These are phyloP conservation scores for Trididemnum miniatum DNA, from an alignment of 23 tunicate species.

Conservation along the genomic window DNA sequence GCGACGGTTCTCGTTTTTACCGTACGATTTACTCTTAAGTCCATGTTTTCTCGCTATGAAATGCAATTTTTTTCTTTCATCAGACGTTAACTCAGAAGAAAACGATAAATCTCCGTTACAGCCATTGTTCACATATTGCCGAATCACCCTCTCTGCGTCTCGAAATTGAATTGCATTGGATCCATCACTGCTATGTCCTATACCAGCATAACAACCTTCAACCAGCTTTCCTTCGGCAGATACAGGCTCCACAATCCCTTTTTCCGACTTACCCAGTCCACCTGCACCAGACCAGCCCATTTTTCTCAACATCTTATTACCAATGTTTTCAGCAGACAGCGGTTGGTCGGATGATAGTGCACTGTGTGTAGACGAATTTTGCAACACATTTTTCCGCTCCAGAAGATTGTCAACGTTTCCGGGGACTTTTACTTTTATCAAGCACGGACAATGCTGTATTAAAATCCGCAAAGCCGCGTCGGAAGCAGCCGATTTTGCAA, in stretches of 20 bases:
- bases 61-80: conserved; percentile 56
- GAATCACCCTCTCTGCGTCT: conserved; percentile 42
- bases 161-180: background rate
- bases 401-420: conserved; percentile 13
- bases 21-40: conserved; percentile 52
- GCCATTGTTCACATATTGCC: conserved; percentile 31
- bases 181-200: background rate
- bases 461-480: conserved; percentile 28
- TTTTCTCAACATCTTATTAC: conserved; percentile 59
- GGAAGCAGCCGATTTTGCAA: conserved; percentile 54
- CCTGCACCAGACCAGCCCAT: conserved; percentile 77
- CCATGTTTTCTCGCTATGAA: conserved; percentile 52
- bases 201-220: conserved; percentile 8
- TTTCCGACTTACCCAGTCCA: conserved; percentile 63
- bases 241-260: conserved; percentile 58
- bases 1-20: conserved; percentile 47
- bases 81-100: conserved; percentile 55
- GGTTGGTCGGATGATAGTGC: background rate
- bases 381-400: too few relatives aligned
- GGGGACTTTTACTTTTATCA: background rate
- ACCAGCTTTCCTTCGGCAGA: conserved; percentile 2
- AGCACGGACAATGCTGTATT: conserved; percentile 13
- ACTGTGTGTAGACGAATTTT: background rate
- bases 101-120: conserved; percentile 46
- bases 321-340: conserved; percentile 46